Conservation (phyloP, 2,113 vertebrate genomes). For the Odocoileus virginianus region DNA sequence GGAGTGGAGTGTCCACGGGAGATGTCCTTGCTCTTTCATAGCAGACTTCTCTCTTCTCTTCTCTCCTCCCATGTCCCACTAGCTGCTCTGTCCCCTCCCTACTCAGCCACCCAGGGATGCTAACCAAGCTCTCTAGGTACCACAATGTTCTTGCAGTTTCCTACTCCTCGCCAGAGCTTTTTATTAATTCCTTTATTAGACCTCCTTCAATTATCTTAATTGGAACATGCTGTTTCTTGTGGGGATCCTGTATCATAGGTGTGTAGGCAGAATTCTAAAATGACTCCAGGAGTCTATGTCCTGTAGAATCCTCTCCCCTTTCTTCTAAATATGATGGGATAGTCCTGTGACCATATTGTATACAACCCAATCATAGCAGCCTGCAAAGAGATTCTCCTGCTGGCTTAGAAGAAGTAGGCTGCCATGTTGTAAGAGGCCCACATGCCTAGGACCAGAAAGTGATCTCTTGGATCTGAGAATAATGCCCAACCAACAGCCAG, state of each 20-base stretch:
- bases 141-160: not conserved
- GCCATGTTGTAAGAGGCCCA: not conserved
- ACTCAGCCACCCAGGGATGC: not conserved
- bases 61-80: not conserved
- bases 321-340: not conserved
- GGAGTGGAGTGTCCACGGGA: not conserved
- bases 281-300: not conserved
- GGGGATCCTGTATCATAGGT: not conserved
- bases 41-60: not conserved
- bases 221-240: not conserved
- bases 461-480: not conserved
- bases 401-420: not conserved
- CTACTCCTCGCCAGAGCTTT: not conserved
- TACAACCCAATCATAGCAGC: not conserved
- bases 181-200: not conserved
- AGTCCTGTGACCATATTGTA: rapidly evolving
- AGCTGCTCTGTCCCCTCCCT: not conserved
- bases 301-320: not conserved
- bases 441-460: not conserved
- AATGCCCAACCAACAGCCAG: not conserved
- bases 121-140: not conserved
- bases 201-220: not conserved
- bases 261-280: not conserved
- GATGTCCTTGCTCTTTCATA: not conserved
- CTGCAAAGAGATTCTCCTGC: not conserved